Conservation (phyloP, 2,888 invertebrate genomes). For the Spilarctia lutea region DNA sequence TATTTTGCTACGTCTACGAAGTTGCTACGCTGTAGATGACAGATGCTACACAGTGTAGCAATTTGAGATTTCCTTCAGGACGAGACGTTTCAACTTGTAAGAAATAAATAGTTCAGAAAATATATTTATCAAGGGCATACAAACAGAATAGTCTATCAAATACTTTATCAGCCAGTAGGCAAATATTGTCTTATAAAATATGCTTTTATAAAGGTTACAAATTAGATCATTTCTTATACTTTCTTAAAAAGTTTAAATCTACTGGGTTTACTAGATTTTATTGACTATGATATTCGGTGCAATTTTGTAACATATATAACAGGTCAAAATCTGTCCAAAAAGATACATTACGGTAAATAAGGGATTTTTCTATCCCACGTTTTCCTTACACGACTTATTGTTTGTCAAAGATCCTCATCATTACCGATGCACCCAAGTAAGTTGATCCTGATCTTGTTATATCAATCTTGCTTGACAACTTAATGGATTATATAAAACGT, state of each 20-base stretch:
- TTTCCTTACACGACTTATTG: conserved; percentile 30
- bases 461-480: conserved; percentile 83
- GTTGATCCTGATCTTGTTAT: conserved; percentile 74
- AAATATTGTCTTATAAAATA: not conserved
- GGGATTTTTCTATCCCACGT: not conserved
- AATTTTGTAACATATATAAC: not conserved
- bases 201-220: not conserved
- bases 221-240: too few relatives aligned
- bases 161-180: too few relatives aligned
- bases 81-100: not conserved
- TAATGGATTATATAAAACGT: conserved; percentile 82
- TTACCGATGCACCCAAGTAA: conserved; percentile 78
- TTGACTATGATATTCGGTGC: not conserved
- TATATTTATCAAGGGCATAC: not conserved
- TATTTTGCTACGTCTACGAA: conserved; percentile 16
- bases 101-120: not conserved
- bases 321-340: not conserved
- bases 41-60: conserved; percentile 16
- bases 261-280: too few relatives aligned
- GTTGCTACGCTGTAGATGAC: conserved; percentile 22
- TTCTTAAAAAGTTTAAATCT: too few relatives aligned
- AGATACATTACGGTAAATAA: not conserved
- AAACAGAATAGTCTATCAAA: too few relatives aligned
- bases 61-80: not conserved
- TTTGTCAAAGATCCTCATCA: conserved; percentile 61